Evolutionary conservation across 2,888 invertebrate species (phyloP).

Genomic region (Hirudinaria manillensis): DNA sequence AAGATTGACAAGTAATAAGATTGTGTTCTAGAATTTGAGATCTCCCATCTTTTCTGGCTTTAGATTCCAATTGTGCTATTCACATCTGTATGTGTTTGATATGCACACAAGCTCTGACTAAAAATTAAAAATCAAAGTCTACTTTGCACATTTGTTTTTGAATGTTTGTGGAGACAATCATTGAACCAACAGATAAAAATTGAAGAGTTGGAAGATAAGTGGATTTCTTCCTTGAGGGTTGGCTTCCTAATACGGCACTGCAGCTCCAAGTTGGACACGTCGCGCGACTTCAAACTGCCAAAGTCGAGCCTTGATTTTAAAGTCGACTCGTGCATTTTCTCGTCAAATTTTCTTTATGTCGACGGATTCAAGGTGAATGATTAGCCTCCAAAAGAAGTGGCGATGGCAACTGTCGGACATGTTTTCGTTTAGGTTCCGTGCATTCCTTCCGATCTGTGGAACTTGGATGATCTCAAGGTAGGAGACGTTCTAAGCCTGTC

Average conservation of each 20-base stretch:
- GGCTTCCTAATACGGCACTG: slow-evolving; percentile 65
- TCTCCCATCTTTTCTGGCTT: too few species aligned
- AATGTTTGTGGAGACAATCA: too few species aligned
- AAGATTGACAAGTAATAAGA: too few species aligned
- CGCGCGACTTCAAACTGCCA: slow-evolving; percentile 2
- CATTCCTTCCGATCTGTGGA: background rate
- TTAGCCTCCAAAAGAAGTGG: background rate
- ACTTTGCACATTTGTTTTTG: too few species aligned
- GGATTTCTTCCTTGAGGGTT: slow-evolving; percentile 71
- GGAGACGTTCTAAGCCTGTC: background rate
- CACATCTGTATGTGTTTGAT: too few species aligned
- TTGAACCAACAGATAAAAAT: slow-evolving; percentile 56
- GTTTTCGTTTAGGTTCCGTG: background rate
- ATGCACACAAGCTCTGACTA: too few species aligned
- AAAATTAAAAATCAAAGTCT: too few species aligned
- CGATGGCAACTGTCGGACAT: background rate
- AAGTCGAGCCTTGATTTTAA: background rate
- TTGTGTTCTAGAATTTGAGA: too few species aligned
- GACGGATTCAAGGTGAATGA: slow-evolving; percentile 9
- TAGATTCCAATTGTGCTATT: too few species aligned
- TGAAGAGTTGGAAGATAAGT: slow-evolving; percentile 67
- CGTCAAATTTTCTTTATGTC: background rate
- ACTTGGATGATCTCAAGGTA: background rate
- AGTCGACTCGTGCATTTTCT: slow-evolving; percentile 2
- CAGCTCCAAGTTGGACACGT: background rate